Conservation (phyloP, 2,113 vertebrate species). For the Montifringilla adamsi region DNA sequence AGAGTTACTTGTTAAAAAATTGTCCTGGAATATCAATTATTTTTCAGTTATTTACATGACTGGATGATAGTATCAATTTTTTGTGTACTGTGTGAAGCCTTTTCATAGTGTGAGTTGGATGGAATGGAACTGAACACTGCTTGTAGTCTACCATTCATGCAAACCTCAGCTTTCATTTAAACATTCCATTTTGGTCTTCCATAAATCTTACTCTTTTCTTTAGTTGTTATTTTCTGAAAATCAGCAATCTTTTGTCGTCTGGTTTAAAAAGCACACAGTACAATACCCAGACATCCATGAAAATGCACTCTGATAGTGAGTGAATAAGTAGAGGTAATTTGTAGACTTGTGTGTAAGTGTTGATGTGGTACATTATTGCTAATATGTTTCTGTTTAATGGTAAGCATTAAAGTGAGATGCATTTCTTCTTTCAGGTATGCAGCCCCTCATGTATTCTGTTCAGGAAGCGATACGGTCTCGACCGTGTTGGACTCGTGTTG, state of each 20-base stretch:
- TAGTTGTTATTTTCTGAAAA: background rate
- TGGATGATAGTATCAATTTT: background rate
- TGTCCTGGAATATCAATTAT: background rate
- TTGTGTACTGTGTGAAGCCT: background rate
- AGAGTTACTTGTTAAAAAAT: background rate
- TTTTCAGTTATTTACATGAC: background rate
- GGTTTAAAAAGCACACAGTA: background rate
- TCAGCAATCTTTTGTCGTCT: background rate
- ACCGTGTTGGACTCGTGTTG: constrained; percentile 89
- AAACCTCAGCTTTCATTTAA: background rate
- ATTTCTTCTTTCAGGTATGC: constrained; percentile 85
- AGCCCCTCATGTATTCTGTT: constrained; percentile 96
- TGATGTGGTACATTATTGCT: background rate
- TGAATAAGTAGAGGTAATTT: background rate
- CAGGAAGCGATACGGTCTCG: constrained; percentile 89
- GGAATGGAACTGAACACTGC: background rate
- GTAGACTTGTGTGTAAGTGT: accelerated
- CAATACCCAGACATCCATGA: background rate
- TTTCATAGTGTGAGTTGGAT: background rate
- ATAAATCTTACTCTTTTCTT: background rate
- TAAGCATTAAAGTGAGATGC: background rate
- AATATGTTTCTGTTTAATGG: background rate
- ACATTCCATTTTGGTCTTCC: background rate
- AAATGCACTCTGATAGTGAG: background rate
- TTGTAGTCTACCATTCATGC: background rate